Base-by-base conservation (phyloP, 1,140 invertebrate species). In the Drosophila bifasciata region DNA sequence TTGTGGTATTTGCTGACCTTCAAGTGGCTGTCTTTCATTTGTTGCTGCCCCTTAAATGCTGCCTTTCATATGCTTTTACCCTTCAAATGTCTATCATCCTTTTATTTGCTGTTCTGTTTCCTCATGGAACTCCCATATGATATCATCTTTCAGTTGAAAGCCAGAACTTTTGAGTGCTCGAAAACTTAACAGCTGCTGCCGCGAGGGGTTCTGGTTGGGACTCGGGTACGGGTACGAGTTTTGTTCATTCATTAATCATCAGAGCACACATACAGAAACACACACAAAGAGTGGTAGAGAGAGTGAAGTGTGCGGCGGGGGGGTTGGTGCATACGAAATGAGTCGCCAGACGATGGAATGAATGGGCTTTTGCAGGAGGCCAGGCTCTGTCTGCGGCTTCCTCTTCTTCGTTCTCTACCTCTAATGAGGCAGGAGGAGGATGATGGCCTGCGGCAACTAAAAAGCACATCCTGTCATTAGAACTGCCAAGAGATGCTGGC, bases 401-500 rank as follows among this genome's bases (percentile, higher is more conserved):
- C 52, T 36, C 7, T 23, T 15, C 51, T 23, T 15, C 51, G 5
- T 15, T 11, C 40, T 43, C 62, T 49, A 9, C 53, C 46, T 21
- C 50, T 50, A 59, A 59, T 59, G 32, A 41, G 23, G 9, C 28
- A 40, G 61, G 28, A 32, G 32, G 45, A 36, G 36, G 58, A 49
- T 64, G 53, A 52, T 25, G 28, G 49, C 81, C 60, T 52, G 49
- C 45, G 81, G 81, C 73, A 25, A 40, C 17, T 62, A 50, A 68
- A 71, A 70, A 64, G 77, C 59, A 58, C 83, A 88, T 81, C 70
- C 74, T 70, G 74, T 49, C 58, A 80, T 80, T 71, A 75, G 76
- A 45, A 55, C 51, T 13, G 23, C 32, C 11, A 36, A 11, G 32
- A 17, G 15, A 15, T 50, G 11, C 17, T 45, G 21, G 28, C 9